Evolutionary conservation across 2,113 vertebrate species (phyloP).

Genomic region (Aix galericulata): DNA sequence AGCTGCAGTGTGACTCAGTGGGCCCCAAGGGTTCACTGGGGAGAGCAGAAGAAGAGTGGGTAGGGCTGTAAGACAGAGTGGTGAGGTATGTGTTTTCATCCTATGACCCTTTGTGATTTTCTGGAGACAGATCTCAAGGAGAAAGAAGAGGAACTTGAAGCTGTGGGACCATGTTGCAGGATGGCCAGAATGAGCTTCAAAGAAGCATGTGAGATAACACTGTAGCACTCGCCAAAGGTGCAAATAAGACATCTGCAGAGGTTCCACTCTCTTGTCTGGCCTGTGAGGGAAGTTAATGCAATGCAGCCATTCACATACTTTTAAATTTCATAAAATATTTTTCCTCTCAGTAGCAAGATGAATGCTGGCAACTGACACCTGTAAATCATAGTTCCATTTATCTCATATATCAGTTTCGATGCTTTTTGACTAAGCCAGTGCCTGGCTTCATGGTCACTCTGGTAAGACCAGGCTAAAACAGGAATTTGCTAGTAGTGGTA

Average conservation of each 20-base stretch:
- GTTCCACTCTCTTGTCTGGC: not conserved
- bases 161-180: slow-evolving; percentile 48
- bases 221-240: not conserved
- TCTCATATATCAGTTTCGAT: not conserved
- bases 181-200: slow-evolving; percentile 54
- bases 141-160: slow-evolving; percentile 57
- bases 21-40: not conserved
- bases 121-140: slow-evolving; percentile 49
- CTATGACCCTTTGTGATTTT: not conserved
- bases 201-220: not conserved
- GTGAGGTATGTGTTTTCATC: not conserved
- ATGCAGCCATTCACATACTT: not conserved
- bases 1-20: no score
- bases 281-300: not conserved
- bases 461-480: not conserved
- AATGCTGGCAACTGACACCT: not conserved
- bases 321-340: not conserved
- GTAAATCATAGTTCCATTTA: not conserved
- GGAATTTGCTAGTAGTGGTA: no score
- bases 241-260: not conserved
- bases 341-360: not conserved
- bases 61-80: no score
- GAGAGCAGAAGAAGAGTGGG: not conserved
- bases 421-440: not conserved
- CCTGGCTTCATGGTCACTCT: not conserved